A percentile compares a stretch with the other conserved stretches of the same genome.
These are phyloP conservation scores for Eledone cirrhosa DNA, from an alignment of 2,888 invertebrate genomes.

Conservation along the genomic window DNA sequence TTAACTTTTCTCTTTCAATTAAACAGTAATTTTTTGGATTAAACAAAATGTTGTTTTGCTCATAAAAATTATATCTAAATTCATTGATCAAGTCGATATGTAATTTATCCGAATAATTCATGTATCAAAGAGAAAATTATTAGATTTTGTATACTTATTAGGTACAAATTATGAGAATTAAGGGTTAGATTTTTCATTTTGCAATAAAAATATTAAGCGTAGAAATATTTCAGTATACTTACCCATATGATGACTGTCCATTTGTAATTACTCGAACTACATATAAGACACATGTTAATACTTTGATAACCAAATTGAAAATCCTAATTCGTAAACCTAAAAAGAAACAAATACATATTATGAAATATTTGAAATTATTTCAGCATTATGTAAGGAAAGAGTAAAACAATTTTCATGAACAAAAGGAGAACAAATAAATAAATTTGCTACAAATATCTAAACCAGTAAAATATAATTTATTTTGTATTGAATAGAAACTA, in stretches of 20 bases:
- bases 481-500: too few relatives aligned
- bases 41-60: too few relatives aligned
- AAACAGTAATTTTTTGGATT: too few relatives aligned
- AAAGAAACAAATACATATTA: slow-evolving; percentile 66
- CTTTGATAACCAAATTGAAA: slow-evolving; percentile 96
- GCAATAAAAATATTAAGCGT: too few relatives aligned
- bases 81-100: too few relatives aligned
- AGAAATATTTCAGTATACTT: slow-evolving; percentile 29
- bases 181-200: too few relatives aligned
- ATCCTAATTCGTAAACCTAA: slow-evolving; percentile 96
- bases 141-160: too few relatives aligned
- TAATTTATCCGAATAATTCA: too few relatives aligned
- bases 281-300: slow-evolving; percentile 95
- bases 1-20: too few relatives aligned
- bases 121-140: too few relatives aligned
- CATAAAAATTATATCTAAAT: too few relatives aligned
- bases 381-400: neutral
- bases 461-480: neutral
- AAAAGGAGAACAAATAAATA: neutral
- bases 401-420: neutral
- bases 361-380: neutral
- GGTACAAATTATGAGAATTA: too few relatives aligned
- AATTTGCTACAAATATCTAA: neutral
- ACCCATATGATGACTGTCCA: slow-evolving; percentile 73
- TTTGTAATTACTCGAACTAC: slow-evolving; percentile 92